These are phyloP conservation scores for Contarinia nasturtii DNA, from an alignment of 1,140 invertebrate genomes.

Conservation along the genomic window DNA sequence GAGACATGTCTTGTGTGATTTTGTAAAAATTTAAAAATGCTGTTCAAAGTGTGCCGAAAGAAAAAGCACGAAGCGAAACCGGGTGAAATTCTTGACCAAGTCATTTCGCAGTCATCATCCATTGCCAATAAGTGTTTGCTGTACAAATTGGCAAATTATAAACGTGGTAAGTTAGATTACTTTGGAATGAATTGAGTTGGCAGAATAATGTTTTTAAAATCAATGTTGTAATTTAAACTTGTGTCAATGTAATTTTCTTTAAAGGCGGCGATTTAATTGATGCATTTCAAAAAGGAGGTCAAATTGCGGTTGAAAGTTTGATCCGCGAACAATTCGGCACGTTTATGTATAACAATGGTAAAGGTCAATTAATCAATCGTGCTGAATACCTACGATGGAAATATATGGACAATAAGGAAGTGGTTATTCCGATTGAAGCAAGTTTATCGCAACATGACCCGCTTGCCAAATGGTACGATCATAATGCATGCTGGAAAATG, in stretches of 20 bases:
- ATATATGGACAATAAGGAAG: constrained; percentile 65
- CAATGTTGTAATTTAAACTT: neutral
- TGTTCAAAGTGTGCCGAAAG: constrained; percentile 19
- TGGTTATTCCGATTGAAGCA: constrained; percentile 64
- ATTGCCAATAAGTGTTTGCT: constrained; percentile 69
- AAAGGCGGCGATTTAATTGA: constrained; percentile 61
- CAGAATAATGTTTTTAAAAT: too few species aligned
- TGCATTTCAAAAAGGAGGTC: constrained; percentile 64
- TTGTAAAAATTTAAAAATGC: neutral
- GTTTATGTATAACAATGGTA: constrained; percentile 78
- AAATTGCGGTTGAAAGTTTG: constrained; percentile 63
- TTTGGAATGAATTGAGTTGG: neutral
- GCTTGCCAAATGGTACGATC: constrained; percentile 67
- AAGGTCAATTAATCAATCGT: constrained; percentile 68
- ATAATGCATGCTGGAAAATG: constrained; percentile 94
- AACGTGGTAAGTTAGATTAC: constrained; percentile 54
- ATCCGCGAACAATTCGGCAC: constrained; percentile 74
- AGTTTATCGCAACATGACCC: constrained; percentile 63
- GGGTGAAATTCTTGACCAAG: constrained; percentile 55
- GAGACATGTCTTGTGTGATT: too few species aligned
- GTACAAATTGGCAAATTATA: constrained; percentile 75
- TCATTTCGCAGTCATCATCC: constrained; percentile 65
- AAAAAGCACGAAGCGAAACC: constrained; percentile 22
- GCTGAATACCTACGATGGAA: constrained; percentile 87
- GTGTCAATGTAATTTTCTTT: constrained; percentile 7